Percentiles rank a stretch among this genome's conserved stretches.
These are phyloP conservation scores for Morone saxatilis DNA, from an alignment of 2,113 vertebrate genomes.

Conservation along the genomic window DNA sequence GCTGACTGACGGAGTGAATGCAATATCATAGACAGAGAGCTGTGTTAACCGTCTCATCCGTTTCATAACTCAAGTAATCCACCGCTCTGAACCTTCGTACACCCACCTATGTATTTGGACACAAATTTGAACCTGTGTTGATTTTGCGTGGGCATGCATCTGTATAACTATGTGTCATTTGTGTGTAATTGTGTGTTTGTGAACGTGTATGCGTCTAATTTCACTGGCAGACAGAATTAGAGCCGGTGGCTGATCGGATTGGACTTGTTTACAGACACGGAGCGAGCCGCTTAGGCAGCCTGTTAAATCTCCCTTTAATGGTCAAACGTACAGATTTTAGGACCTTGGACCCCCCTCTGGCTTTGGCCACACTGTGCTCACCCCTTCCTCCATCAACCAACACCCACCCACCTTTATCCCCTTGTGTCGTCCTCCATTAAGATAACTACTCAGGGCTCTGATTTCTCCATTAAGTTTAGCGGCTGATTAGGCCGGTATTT, in stretches of 20 bases:
- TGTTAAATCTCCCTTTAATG: slow-evolving; percentile 89
- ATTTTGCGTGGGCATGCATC: slow-evolving; percentile 58
- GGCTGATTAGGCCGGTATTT: slow-evolving; percentile 71
- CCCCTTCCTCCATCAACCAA: slow-evolving; percentile 29
- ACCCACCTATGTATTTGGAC: slow-evolving; percentile 59
- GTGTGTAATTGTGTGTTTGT: slow-evolving; percentile 70
- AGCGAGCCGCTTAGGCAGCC: slow-evolving; percentile 83
- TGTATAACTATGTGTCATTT: slow-evolving; percentile 63
- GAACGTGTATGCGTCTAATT: slow-evolving; percentile 76
- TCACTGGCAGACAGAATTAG: slow-evolving; percentile 87
- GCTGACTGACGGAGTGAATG: slow-evolving; percentile 48
- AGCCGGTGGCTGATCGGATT: slow-evolving; percentile 88
- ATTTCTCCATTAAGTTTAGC: slow-evolving; percentile 77
- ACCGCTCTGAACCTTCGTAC: slow-evolving; percentile 31
- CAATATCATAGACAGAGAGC: slow-evolving; percentile 20
- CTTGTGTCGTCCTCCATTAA: slow-evolving; percentile 80
- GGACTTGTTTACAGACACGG: slow-evolving; percentile 89
- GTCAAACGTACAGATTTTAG: slow-evolving; percentile 87
- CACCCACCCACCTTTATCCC: slow-evolving; percentile 64
- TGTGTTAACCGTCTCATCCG: slow-evolving; percentile 36
- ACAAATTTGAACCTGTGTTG: slow-evolving; percentile 61
- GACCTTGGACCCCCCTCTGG: slow-evolving; percentile 73
- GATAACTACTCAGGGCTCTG: slow-evolving; percentile 76
- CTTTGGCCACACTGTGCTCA: slow-evolving; percentile 43
- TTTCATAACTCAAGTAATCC: slow-evolving; percentile 57